Evolutionary conservation across 64 coral and sea anemone genomes (phyloP), one percentile per base, ranked within the genome.

Genomic region (Acropora yongei): DNA sequence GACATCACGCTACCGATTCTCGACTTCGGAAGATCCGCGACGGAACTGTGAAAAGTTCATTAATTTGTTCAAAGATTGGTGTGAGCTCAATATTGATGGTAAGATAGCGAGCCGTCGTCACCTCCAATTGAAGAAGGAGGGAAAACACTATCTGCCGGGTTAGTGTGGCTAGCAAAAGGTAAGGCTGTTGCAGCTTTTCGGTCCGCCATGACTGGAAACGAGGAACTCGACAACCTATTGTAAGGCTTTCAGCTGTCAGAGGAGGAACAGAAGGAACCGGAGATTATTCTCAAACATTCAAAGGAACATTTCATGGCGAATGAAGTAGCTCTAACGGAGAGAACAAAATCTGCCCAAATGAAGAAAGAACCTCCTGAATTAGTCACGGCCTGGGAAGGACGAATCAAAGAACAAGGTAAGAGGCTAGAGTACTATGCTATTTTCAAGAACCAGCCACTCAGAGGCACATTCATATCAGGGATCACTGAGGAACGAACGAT

Each of bases 361-460:
- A 90, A 90, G 80, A 61, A 90, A 81, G 88, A 91, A 49, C 71
- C 3, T 60, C 89, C 82, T 8, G 79, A 83, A 63, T 63, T 13
- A 53, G 68, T 90, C 44, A 82, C 19, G 17, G 66, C 78, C 78
- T 75, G 79, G 79, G 87, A 89, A 89, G 87, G 87, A 77, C 74
- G 74, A 89, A 74, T 89, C 49, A 89, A 77, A n/a, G 72, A 91
- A 91, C 89, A 91, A 91, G 69, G 79, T 91, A 83, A 69, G 68
- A 91, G 89, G 71, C 82, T 91, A 75, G 49, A 91, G 49, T 84
- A 84, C 48, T 91, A 73, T 91, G 63, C 45, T 84, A 84, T 77
- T 61, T 91, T 80, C 76, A 73, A 91, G 47, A 79, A 91, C 81
- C 78, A 91, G 79, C 78, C 83, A 57, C 89, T 91, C 18, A 39